Base-by-base conservation (phyloP, 2,888 invertebrate genomes). In the Drosophila kuntzei region DNA sequence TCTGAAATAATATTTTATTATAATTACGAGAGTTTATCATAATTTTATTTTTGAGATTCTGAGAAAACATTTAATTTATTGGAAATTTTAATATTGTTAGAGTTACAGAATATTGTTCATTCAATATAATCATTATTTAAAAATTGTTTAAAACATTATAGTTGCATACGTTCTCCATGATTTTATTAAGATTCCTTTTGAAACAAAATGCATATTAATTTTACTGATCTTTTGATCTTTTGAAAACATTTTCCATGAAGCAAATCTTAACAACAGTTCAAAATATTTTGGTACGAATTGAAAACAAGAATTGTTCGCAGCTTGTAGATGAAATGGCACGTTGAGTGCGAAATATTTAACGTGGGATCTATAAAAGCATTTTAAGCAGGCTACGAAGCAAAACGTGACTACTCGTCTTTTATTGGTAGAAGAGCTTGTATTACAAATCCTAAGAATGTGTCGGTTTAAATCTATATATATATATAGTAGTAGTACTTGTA, bases 371-470 rank as follows among this genome's bases (percentile, higher is more conserved):
- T 37, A 20, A 7, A 18, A 54, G 39, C 16, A 14, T 46, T 70
- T 39, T 27, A 16, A 39, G 12, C 25, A 29, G 20, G 32, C 41
- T 29, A 43, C 34, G 3, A 32, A 16, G n/a, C 47, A 25, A 59
- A 67, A 75, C 74, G 78, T 75, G 74, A 67, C 74, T 27, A 57
- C 41, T 50, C 44, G 58, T 43, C 44, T 27, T 73, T 74, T 61
- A 29, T 29, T 53, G 12, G 39, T 27, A 34, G 37, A 61, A 51
- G 37, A 70, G 34, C 46, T 49, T 73, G 44, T 51, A 36, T 25
- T 29, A 29, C 39, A 54, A 72, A 61, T 73, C 53, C 50, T 32
- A 74, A 61, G 78, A 77, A 77, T 67, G 54, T 77, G 39, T 27
- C 9, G 29, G 14, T 32, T 27, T 34, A 34, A 44, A 43, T 41